Evolutionary conservation across 2,797 vertebrate genomes (phyloP).

Genomic region (Staurois parvus): DNA sequence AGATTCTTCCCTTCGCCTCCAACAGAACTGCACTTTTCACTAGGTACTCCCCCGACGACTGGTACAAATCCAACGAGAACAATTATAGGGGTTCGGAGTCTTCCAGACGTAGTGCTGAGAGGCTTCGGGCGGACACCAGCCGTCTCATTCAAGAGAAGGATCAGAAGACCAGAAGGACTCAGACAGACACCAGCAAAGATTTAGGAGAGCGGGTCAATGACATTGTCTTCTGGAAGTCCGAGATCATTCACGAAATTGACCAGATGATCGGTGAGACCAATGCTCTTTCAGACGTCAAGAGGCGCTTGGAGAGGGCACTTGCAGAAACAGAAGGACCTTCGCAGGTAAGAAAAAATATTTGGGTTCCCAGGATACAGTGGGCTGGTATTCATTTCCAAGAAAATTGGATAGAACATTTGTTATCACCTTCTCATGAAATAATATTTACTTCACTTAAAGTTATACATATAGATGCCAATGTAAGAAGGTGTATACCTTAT

Average conservation of each 20-base stretch:
- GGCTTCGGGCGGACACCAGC: constrained; percentile 84
- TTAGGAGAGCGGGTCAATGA: constrained; percentile 88
- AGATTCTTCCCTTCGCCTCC: constrained; percentile 82
- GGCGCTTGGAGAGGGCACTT: constrained; percentile 87
- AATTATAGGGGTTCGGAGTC: constrained; percentile 88
- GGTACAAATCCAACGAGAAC: constrained; percentile 87
- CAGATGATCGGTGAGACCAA: constrained; percentile 91
- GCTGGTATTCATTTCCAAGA: no score
- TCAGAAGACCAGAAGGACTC: constrained; percentile 83
- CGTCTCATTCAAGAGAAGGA: constrained; percentile 89
- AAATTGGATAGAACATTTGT: no score
- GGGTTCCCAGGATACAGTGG: neutral
- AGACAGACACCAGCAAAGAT: constrained; percentile 84
- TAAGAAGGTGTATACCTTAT: no score
- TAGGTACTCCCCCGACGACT: constrained; percentile 88
- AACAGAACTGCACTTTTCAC: constrained; percentile 81
- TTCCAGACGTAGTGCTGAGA: constrained; percentile 85
- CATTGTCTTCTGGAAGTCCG: constrained; percentile 90
- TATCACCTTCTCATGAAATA: no score
- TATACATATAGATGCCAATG: no score
- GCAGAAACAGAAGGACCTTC: constrained; percentile 86
- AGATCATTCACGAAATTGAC: constrained; percentile 90
- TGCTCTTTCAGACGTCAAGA: constrained; percentile 82
- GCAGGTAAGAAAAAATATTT: constrained; percentile 77
- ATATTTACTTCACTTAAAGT: no score